Percentiles rank a stretch among this genome's conserved stretches.
phyloP scores from a whole-genome alignment of 2,113 vertebrate species.

The Oreochromis niloticus region DNA sequence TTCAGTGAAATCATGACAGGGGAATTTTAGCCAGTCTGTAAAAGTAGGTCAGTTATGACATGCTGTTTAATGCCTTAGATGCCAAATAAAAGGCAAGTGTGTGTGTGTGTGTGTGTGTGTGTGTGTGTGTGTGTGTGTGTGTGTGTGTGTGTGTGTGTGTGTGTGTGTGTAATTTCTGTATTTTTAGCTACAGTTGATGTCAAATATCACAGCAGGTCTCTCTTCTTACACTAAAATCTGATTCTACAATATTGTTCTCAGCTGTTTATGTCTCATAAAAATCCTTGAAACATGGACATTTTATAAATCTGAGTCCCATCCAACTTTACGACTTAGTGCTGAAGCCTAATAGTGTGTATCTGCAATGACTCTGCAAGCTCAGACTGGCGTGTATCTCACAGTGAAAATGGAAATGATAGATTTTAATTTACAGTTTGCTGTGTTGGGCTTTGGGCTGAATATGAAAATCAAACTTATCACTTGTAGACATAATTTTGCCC shows the following conservation, averaged over 20 bases:
- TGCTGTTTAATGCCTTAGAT: background rate
- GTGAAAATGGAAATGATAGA: background rate
- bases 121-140: background rate
- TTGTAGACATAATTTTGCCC: background rate
- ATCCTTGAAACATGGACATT: background rate
- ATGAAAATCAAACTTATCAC: background rate
- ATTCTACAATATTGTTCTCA: background rate
- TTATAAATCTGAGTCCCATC: background rate
- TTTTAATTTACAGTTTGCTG: background rate
- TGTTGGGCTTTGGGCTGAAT: background rate
- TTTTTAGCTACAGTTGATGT: background rate
- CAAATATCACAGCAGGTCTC: background rate
- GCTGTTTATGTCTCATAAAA: background rate
- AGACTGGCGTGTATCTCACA: background rate
- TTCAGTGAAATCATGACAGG: background rate
- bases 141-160: too few relatives aligned
- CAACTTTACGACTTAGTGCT: background rate
- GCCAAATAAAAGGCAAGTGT: background rate
- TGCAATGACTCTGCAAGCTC: background rate
- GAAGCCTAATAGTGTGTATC: background rate
- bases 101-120: background rate
- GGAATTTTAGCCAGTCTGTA: background rate
- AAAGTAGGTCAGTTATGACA: background rate
- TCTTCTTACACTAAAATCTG: background rate
- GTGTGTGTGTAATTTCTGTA: background rate